Evolutionary conservation across 2,113 vertebrate genomes (phyloP), one percentile per base, ranked within the genome.

Genomic region (Gadus chalcogrammus): DNA sequence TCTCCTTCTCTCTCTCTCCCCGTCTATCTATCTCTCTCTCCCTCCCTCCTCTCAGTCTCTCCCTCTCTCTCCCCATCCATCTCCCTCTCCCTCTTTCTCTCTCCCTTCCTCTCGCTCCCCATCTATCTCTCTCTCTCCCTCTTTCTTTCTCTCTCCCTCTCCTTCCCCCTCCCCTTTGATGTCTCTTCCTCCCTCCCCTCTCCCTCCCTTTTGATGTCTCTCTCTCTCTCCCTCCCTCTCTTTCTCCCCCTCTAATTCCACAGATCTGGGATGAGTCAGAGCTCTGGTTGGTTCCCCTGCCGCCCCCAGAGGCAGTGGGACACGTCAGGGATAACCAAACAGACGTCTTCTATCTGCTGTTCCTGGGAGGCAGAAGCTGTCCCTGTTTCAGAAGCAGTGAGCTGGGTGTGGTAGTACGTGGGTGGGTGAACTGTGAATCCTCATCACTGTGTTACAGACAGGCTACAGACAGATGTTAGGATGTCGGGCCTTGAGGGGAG

Each of bases 211-310:
- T 24, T 24, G 24, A 24, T 24, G 24, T 24, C 24, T 24, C 31
- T 35, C 28, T 63, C 72, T 76, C 66, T 82, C 80, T 84, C 87
- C 84, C 82, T 81, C 85, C 67, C 80, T 61, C 68, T 48, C 61
- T 24, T 6, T 2, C 64, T 76, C 67, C 67, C 67, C 67, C 27
- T 76, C 73, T 83, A 76, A 84, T 84, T 84, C 76, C 65, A 68
- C 71, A 78, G 61, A 63, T 69, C 62, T 48, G 60, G 8, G 27
- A 78, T 88, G 82, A 88, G 77, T 86, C 86, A 84, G 81, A 82
- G 71, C 71, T 12, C 24, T 24, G 24, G 24, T 24, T 35, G 31
- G 31, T 35, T 35, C 4, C 6, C 31, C 31, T 35, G 4, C 31
- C 31, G 6, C 31, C 31, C 4, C 31, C 31, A 63, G 65, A 68